phyloP scores from a whole-genome alignment of 1,140 invertebrate species.

The Sinonovacula constricta region DNA sequence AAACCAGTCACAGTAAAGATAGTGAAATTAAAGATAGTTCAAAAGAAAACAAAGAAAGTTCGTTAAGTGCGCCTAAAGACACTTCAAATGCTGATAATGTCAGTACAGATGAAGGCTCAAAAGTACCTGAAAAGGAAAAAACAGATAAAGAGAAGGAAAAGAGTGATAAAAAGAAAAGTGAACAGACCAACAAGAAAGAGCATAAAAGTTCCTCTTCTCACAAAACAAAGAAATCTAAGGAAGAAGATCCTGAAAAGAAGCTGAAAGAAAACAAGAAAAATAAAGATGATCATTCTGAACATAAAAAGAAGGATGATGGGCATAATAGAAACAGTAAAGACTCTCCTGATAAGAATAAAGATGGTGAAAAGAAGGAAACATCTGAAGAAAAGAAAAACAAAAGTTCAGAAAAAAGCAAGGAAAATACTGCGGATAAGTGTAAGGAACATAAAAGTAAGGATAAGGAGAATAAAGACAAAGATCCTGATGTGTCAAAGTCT shows the following conservation, averaged over 20 bases:
- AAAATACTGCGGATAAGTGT: conserved; percentile 46
- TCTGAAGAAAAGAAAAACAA: conserved; percentile 48
- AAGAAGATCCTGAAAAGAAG: conserved; percentile 35
- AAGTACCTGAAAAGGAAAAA: conserved; percentile 54
- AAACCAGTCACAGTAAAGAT: conserved; percentile 18
- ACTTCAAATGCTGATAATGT: neutral
- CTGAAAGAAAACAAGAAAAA: conserved; percentile 47
- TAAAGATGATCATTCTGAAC: conserved; percentile 55
- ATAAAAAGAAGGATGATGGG: conserved; percentile 52
- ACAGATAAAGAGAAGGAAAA: conserved; percentile 54
- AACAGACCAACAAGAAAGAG: conserved; percentile 49
- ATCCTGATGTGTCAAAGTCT: conserved; percentile 39
- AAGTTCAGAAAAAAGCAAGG: conserved; percentile 47
- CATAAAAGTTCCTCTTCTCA: conserved; percentile 49
- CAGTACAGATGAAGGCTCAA: conserved; percentile 32
- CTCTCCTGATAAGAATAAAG: conserved; percentile 57
- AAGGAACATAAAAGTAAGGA: conserved; percentile 55
- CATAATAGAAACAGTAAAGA: conserved; percentile 58
- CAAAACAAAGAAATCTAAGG: conserved; percentile 66
- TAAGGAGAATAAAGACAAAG: conserved; percentile 53
- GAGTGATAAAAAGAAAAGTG: conserved; percentile 48
- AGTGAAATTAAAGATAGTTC: conserved; percentile 12
- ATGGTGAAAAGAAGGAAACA: conserved; percentile 40
- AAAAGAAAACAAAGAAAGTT: conserved; percentile 16
- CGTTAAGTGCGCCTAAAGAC: conserved; percentile 6